phyloP scores from a whole-genome alignment of 2,113 vertebrate genomes.

The Salvelinus namaycush region DNA sequence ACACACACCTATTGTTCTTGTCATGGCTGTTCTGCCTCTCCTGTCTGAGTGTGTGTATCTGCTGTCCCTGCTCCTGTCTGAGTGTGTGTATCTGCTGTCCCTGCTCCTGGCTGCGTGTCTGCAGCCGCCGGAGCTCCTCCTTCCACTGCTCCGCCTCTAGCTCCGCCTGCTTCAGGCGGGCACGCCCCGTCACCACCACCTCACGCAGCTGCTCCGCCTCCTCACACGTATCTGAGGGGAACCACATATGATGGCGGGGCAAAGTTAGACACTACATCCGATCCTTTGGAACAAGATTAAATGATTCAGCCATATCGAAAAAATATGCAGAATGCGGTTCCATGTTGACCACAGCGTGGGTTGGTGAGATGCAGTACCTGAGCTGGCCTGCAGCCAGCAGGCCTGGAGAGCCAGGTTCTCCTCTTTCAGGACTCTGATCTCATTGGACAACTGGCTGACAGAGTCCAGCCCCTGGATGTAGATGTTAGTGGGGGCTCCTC shows the following conservation, averaged over 20 bases:
- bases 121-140: constrained; percentile 74
- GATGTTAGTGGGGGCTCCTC: constrained; percentile 74
- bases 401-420: constrained; percentile 77
- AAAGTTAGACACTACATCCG: background rate
- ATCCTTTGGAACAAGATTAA: no score
- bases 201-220: constrained; percentile 78
- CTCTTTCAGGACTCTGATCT: constrained; percentile 78
- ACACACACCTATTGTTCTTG: constrained; percentile 80
- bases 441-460: constrained; percentile 78
- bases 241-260: no score
- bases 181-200: constrained; percentile 72
- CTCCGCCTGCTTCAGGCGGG: constrained; percentile 81
- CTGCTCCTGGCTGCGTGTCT: constrained; percentile 76
- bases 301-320: no score
- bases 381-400: constrained; percentile 78
- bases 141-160: constrained; percentile 79
- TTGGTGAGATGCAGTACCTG: constrained; percentile 66
- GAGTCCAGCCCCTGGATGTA: constrained; percentile 78
- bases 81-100: constrained; percentile 77
- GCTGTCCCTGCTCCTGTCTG: constrained; percentile 78
- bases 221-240: constrained; percentile 61
- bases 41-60: constrained; percentile 74
- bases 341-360: no score
- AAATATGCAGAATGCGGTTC: no score
- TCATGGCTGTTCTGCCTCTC: constrained; percentile 80